Evolutionary conservation across 2,113 vertebrate genomes (phyloP), one percentile per base, ranked within the genome.

Genomic region (Anthoscopus minutus): DNA sequence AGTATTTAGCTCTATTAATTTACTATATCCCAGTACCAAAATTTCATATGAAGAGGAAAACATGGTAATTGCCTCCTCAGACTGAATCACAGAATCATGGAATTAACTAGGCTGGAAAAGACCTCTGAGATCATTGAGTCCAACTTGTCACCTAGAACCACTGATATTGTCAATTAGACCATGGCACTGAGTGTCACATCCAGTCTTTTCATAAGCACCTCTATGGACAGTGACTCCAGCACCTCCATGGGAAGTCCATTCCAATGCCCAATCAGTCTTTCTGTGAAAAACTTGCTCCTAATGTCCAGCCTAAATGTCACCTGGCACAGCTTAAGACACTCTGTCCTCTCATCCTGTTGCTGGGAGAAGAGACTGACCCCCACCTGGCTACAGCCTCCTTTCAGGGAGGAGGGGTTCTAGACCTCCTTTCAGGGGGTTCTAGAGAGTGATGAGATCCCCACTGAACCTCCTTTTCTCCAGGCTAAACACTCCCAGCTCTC

Each of bases 181-280:
- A 17, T 21, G 13, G 31, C 16, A 42, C 16, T 58, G 19, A 57
- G 19, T 24, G 16, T 11, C 35, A 17, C 5, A 13, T 16, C 8
- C 42, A 25, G 7, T n/a, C 35, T 50, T 60, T 60, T 71, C 15
- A 57, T 25, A 58, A 50, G 25, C 20, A 35, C 3, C 4, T 57
- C 30, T 10, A 11, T 0, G 0, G 16, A 21, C 0, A 2, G 20
- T 17, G 20, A 31, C 21, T 30, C 8, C 16, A 48, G 5, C 60
- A 57, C 8, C 7, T 50, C 16, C 16, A 4, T 42, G 35, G 24
- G 24, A 30, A 40, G 1, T 2, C 13, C 30, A n/a, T 48, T 48
- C 35, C 20, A 66, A 14, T 42, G 24, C 6, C 20, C 10, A 57
- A 2, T 3, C 5, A 35, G 7, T 13, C 25, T 25, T 57, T 25